Base-by-base conservation (phyloP, 2,113 vertebrate species). In the Pedionomus torquatus region DNA sequence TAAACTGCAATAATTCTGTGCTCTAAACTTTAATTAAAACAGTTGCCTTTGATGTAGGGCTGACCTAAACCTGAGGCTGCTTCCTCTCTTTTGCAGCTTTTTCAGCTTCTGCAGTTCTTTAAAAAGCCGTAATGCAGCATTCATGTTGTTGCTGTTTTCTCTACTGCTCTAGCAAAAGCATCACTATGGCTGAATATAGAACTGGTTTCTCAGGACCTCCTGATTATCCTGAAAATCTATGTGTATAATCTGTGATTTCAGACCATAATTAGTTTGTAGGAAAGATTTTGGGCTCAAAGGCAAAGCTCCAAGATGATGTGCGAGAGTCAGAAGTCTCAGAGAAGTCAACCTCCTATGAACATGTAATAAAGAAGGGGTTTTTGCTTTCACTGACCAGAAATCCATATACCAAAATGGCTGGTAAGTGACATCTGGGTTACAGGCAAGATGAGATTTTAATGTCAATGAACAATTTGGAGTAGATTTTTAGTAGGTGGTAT, bases 31-130 rank as follows among this genome's bases (percentile, higher is more conserved):
- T 69, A 88, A 75, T 86, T 88, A 75, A 69, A 35, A 33, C 26
- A 21, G 35, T 49, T 80, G 58, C 43, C 51, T 95, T 82, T 87
- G 72, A 57, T 43, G n/a, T 49, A 54, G 39, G 44, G 54, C 68
- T 93, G 39, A 61, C 78, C n/a, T 76, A 74, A 83, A 95, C 76
- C 80, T 90, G 82, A 58, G 65, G 37, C 63, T 68, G 51, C 41
- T 79, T 93, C 33, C 11, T 65, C 76, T 46, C 65, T 85, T 93
- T 24, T 52, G 84, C 77, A 92, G 75, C 61, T 86, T 92, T 28
- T 58, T 80, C 76, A 92, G 75, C 57, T 89, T 92, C 88, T 92
- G 76, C 80, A 83, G 87, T 68, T 96, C 68, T 90, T 80, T 70
- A 35, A 52, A 92, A 31, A 78, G 57, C 30, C 87, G 37, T 96